Base-by-base conservation (phyloP, 37 sponge, comb jelly and placozoan genomes). In the Beroe forskalii region DNA sequence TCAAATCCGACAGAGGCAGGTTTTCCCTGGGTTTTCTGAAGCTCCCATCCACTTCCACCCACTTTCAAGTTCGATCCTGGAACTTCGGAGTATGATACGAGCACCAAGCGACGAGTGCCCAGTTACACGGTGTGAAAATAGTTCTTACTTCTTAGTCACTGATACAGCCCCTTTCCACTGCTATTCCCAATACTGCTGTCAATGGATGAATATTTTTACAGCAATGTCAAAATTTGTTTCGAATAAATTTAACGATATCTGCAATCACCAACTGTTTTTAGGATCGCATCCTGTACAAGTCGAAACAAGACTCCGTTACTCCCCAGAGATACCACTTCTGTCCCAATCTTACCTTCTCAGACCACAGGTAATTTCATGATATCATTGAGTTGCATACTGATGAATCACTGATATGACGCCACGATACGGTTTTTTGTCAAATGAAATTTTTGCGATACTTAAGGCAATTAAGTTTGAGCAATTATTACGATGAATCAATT, bases 11-110 rank as follows among this genome's bases (percentile, higher is more conserved):
- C 33, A 69, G 38, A 69, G 32, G 32, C 33, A 27, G 19, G 72
- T 32, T 6, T 69, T 69, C 72, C 35, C 33, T 27, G 72, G 72
- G 3, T 69, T 69, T 37, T 14, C 33, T 36, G 72, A 69, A 17
- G 72, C 72, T 36, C 72, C 72, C 36, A 69, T 69, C 38, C 19
- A 9, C 35, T 69, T 69, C 32, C 72, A 14, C 72, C 72, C 2
- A 69, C 72, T 35, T 69, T 69, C 38, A 69, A 69, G 19, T 69
- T 69, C 38, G 72, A 69, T 36, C 72, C 72, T 14, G 72, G 72
- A 20, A 69, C 33, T 69, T 3, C 38, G 38, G 72, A 69, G 39
- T 69, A 69, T 17, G 72, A 69, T 32, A 69, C 72, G 20, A 69
- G 72, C 32, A 32, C 72, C 9, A 69, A 69, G 19, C 72, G 32